phyloP scores from a whole-genome alignment of 2,888 invertebrate genomes.

The Morinoia aosen region DNA sequence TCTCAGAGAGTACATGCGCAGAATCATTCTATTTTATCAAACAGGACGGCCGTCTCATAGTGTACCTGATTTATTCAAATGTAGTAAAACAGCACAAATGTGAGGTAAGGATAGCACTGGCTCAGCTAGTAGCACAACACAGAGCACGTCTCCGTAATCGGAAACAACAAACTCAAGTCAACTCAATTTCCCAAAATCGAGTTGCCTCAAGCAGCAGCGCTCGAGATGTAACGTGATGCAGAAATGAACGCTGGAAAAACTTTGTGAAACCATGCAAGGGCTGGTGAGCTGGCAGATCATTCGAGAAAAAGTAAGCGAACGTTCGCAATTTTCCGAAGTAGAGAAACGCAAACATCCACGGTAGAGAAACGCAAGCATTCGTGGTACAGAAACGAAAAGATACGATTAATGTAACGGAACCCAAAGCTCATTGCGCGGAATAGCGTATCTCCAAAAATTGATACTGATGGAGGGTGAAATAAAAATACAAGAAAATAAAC shows the following conservation, averaged over 20 bases:
- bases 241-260: background rate
- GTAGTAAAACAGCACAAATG: background rate
- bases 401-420: background rate
- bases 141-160: background rate
- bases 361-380: background rate
- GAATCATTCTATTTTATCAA: background rate
- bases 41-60: background rate
- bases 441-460: background rate
- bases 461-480: background rate
- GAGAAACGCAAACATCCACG: background rate
- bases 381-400: background rate
- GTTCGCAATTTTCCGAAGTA: too few relatives aligned
- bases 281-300: too few relatives aligned
- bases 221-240: background rate
- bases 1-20: background rate
- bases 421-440: background rate
- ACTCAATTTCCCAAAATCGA: background rate
- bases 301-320: too few relatives aligned
- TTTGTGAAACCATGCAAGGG: too few relatives aligned
- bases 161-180: background rate
- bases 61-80: background rate
- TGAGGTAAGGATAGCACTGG: background rate
- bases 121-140: background rate
- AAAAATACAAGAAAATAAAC: background rate
- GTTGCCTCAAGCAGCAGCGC: background rate